Evolutionary conservation across 1,140 invertebrate species (phyloP).

Genomic region (Zaprionus taronus): DNA sequence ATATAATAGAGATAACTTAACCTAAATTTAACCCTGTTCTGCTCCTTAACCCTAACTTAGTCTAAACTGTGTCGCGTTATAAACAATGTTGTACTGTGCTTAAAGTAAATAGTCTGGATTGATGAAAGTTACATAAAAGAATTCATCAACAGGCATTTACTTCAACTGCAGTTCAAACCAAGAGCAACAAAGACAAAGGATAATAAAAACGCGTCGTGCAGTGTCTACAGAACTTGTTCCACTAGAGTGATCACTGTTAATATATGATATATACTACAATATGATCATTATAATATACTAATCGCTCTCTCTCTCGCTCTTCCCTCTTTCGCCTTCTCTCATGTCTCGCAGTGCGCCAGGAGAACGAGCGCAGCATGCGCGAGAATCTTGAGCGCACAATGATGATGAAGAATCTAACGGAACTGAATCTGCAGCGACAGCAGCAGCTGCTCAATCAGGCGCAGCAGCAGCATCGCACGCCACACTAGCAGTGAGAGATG

Average conservation of each 20-base stretch:
- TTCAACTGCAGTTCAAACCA: slow-evolving; percentile 83
- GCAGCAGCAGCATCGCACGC: slow-evolving; percentile 37
- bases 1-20: too few relatives aligned
- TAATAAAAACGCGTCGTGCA: slow-evolving; percentile 55
- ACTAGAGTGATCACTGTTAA: slow-evolving; percentile 32
- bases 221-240: slow-evolving; percentile 62
- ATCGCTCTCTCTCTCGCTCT: slow-evolving; percentile 9
- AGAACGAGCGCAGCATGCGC: slow-evolving; percentile 81
- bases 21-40: too few relatives aligned
- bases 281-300: not conserved
- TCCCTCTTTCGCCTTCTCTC: slow-evolving; percentile 17
- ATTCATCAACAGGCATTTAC: slow-evolving; percentile 84
- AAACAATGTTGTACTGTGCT: slow-evolving; percentile 76
- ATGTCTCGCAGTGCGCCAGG: slow-evolving; percentile 72
- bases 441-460: slow-evolving; percentile 62
- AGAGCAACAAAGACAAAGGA: slow-evolving; percentile 66
- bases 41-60: not conserved
- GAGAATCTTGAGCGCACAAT: slow-evolving; percentile 77
- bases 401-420: slow-evolving; percentile 79
- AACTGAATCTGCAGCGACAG: slow-evolving; percentile 65
- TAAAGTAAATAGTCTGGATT: slow-evolving; percentile 85
- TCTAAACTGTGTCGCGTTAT: not conserved
- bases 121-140: slow-evolving; percentile 81
- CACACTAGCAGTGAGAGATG: slow-evolving; percentile 15
- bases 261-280: not conserved